Conservation (phyloP, 1,140 invertebrate species). For the Pteromalus puparum region DNA sequence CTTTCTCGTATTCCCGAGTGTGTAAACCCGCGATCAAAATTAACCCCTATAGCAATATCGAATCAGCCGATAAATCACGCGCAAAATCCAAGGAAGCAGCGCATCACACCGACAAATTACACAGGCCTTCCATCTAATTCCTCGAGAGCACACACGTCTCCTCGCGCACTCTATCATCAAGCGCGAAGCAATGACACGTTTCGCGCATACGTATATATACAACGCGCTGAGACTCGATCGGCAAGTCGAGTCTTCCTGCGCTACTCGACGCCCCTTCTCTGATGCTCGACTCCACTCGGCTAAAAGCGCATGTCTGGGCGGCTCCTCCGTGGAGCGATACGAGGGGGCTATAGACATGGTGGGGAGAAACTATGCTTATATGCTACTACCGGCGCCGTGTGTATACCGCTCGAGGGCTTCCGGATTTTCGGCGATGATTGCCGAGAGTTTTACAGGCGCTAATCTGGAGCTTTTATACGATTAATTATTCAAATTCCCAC, state of each 20-base stretch:
- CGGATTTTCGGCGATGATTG: constrained; percentile 6
- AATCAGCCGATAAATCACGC: no score
- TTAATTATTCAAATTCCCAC: no score
- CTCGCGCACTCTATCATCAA: neutral
- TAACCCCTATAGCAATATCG: no score
- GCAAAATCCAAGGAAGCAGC: no score
- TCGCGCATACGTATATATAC: neutral
- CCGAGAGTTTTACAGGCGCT: neutral
- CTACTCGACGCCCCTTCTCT: constrained; percentile 2
- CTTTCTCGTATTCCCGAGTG: no score
- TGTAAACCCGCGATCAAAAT: no score
- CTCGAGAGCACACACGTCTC: neutral
- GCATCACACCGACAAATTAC: neutral
- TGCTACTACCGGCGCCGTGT: neutral
- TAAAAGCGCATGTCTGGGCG: constrained; percentile 4
- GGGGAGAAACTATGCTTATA: neutral
- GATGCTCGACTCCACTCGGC: neutral
- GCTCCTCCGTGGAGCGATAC: neutral
- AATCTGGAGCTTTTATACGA: neutral
- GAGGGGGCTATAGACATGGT: neutral
- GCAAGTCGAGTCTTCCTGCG: neutral
- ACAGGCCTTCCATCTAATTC: neutral
- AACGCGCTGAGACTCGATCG: neutral
- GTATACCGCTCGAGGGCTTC: neutral
- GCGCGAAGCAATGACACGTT: neutral